Percentiles rank a stretch among this genome's conserved stretches.
phyloP scores from a whole-genome alignment of 2,888 invertebrate genomes.

The Drosophila kuntzei region DNA sequence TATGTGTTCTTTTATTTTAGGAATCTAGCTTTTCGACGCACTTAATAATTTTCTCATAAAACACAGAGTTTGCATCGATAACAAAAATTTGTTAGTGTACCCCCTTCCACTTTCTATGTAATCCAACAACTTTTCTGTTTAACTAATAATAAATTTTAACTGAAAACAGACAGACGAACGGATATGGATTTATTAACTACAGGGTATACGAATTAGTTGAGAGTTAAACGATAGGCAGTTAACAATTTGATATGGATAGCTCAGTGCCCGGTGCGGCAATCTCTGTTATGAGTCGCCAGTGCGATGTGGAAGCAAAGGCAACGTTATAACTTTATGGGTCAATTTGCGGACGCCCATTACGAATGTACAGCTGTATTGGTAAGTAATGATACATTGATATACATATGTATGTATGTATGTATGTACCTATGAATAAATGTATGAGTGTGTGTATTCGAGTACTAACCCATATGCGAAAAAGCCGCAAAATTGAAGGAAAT shows the following conservation, averaged over 20 bases:
- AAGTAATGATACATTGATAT: conserved; percentile 18
- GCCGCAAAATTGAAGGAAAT: conserved; percentile 68
- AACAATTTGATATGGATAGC: not conserved
- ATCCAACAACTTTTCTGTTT: not conserved
- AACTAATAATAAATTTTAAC: not conserved
- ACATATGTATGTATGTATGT: not conserved
- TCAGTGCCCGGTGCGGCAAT: conserved; percentile 22
- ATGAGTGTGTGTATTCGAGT: conserved; percentile 9
- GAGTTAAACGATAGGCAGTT: conserved; percentile 18
- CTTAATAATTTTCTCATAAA: too few relatives aligned
- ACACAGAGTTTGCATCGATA: not conserved
- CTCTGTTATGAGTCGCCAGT: conserved; percentile 7
- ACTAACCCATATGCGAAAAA: conserved; percentile 61
- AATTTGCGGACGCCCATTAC: conserved; percentile 62
- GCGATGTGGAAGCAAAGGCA: conserved; percentile 32
- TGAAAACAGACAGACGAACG: not conserved
- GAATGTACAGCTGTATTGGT: conserved; percentile 39
- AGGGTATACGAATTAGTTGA: conserved; percentile 1
- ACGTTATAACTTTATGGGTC: conserved; percentile 59
- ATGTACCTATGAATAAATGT: too few relatives aligned
- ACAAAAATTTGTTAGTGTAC: too few relatives aligned
- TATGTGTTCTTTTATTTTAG: too few relatives aligned
- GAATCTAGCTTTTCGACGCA: too few relatives aligned
- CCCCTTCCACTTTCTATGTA: too few relatives aligned
- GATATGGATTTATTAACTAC: not conserved